Evolutionary conservation across 2,888 invertebrate species (phyloP).

Genomic region (Palloptera scutellata): DNA sequence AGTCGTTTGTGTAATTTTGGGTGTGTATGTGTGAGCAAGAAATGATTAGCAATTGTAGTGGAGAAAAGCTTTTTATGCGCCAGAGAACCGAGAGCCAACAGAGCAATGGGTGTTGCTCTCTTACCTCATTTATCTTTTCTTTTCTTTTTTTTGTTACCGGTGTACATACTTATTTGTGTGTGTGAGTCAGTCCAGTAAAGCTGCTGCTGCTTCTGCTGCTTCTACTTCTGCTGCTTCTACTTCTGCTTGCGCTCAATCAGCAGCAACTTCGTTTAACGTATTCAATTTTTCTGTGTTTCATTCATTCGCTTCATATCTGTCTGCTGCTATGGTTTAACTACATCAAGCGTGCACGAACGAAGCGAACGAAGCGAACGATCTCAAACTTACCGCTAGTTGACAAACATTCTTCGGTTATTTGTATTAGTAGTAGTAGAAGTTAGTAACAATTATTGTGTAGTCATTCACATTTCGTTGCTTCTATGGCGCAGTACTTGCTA

Average conservation of each 20-base stretch:
- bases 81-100: too few relatives aligned
- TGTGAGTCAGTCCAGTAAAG: too few relatives aligned
- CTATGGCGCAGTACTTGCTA: slow-evolving; percentile 40
- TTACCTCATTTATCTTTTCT: too few relatives aligned
- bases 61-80: too few relatives aligned
- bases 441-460: slow-evolving; percentile 25
- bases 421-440: slow-evolving; percentile 15
- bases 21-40: too few relatives aligned
- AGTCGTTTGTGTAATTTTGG: too few relatives aligned
- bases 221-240: not conserved
- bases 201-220: not conserved
- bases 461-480: slow-evolving; percentile 44
- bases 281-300: slow-evolving; percentile 43
- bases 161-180: too few relatives aligned
- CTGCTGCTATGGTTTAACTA: slow-evolving; percentile 45
- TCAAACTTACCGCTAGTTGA: not conserved
- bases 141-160: too few relatives aligned
- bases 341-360: slow-evolving; percentile 9
- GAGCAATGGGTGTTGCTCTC: too few relatives aligned
- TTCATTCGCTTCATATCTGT: slow-evolving; percentile 56
- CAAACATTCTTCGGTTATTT: slow-evolving; percentile 5
- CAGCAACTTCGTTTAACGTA: not conserved
- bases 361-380: slow-evolving; percentile 6
- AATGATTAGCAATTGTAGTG: too few relatives aligned
- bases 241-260: not conserved